These are phyloP conservation scores for Megaceryle torquata DNA, from an alignment of 2,113 vertebrate genomes.

Conservation along the genomic window DNA sequence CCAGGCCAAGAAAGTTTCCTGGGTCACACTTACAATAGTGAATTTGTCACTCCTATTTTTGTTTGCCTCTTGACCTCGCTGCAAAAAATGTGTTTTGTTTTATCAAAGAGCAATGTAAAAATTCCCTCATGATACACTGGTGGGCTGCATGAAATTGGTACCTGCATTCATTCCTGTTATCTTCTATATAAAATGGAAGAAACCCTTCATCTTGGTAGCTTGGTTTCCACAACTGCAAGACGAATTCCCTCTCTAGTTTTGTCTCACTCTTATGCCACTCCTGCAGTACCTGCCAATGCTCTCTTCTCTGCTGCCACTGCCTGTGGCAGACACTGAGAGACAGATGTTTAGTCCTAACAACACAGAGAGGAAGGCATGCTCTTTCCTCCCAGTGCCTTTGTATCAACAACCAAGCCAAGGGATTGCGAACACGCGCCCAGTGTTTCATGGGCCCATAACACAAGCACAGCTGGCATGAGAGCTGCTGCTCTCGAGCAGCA, in stretches of 20 bases:
- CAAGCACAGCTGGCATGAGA: neutral
- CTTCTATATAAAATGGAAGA: conserved; percentile 3
- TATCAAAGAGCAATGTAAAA: neutral
- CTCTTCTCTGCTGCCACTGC: neutral
- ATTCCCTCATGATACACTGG: fast-evolving
- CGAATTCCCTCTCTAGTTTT: neutral
- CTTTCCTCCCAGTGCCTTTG: conserved; percentile 39
- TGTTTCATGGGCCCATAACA: neutral
- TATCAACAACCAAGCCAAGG: conserved; percentile 19
- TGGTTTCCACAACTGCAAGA: neutral
- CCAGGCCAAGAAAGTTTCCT: neutral
- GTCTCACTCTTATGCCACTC: neutral
- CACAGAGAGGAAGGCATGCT: conserved; percentile 1
- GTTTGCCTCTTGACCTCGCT: neutral
- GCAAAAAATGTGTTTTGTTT: neutral
- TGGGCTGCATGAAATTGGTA: neutral
- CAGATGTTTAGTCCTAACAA: neutral
- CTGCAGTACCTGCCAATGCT: neutral
- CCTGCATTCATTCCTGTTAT: neutral
- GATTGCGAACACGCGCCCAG: neutral
- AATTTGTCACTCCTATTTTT: neutral
- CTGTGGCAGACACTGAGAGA: neutral
- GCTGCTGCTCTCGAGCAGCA: conserved; percentile 27
- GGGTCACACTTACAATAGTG: neutral
- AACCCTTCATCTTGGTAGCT: neutral